A percentile compares a stretch with the other conserved stretches of the same genome.
These are phyloP conservation scores for Agrypnus murinus DNA, from an alignment of 2,888 invertebrate species.

Conservation along the genomic window DNA sequence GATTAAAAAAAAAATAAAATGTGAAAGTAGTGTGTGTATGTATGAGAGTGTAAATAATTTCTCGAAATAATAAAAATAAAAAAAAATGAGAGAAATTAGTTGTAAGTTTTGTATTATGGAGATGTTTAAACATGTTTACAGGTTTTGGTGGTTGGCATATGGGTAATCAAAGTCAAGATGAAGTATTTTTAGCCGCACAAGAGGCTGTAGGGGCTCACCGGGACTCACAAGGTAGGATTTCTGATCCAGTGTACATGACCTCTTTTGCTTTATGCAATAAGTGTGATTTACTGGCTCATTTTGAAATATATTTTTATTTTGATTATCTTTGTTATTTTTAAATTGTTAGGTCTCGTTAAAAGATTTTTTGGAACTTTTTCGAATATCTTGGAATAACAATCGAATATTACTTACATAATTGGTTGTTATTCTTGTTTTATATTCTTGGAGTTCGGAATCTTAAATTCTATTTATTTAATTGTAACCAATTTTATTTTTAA, in stretches of 20 bases:
- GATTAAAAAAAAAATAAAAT: too few species aligned
- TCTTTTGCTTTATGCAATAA: conserved; percentile 55
- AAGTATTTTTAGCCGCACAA: conserved; percentile 89
- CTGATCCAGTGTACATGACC: conserved; percentile 42
- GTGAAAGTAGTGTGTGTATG: conserved; percentile 17
- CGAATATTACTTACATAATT: neutral
- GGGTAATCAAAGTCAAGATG: conserved; percentile 87
- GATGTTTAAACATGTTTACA: conserved; percentile 66
- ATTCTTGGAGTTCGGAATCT: too few species aligned
- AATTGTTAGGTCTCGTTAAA: neutral
- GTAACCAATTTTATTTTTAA: too few species aligned
- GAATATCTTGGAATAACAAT: neutral
- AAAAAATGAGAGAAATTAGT: too few species aligned
- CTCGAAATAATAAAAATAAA: too few species aligned
- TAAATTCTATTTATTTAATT: too few species aligned
- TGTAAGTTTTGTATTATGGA: too few species aligned
- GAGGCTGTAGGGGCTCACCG: conserved; percentile 85
- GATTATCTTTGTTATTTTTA: neutral
- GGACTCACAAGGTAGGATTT: conserved; percentile 93
- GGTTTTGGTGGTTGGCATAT: conserved; percentile 92
- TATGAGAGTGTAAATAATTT: too few species aligned
- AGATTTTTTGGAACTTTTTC: neutral
- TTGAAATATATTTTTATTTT: neutral
- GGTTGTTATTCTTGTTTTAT: too few species aligned
- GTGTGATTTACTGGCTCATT: conserved; percentile 38